A percentile compares a stretch with the other conserved stretches of the same genome.
Conservation (phyloP, 2,797 vertebrate species). For the Platalea minor region DNA sequence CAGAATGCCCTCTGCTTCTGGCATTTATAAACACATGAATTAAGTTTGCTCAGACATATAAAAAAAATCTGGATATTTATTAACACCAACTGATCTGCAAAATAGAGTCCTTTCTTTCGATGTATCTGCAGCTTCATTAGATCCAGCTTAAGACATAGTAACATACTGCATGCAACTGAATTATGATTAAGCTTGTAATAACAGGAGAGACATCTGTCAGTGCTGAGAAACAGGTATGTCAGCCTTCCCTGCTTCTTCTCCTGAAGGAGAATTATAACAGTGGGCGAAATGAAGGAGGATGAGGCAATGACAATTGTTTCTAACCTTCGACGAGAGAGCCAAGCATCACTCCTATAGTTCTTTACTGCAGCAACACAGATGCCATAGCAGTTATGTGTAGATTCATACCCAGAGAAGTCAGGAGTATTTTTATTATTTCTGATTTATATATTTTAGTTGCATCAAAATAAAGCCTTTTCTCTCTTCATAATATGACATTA, state of each 20-base stretch:
- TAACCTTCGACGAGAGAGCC: not conserved
- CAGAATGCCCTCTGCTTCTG: not conserved
- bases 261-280: not conserved
- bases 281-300: not conserved
- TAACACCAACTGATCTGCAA: not conserved
- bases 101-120: not conserved
- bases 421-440: not conserved
- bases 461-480: not conserved
- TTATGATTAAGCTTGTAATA: not conserved
- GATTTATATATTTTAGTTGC: not conserved
- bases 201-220: conserved; percentile 8
- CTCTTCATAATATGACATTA: not conserved
- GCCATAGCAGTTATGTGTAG: not conserved
- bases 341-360: not conserved
- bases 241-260: not conserved
- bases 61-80: not conserved
- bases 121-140: not conserved
- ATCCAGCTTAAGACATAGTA: not conserved
- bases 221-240: conserved; percentile 5
- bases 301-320: not conserved
- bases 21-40: not conserved
- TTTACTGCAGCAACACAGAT: not conserved
- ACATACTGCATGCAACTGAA: not conserved
- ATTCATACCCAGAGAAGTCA: not conserved
- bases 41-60: not conserved